Evolutionary conservation across 2,888 invertebrate species (phyloP), one percentile per base, ranked within the genome.

Genomic region (Loripinus fragilis): DNA sequence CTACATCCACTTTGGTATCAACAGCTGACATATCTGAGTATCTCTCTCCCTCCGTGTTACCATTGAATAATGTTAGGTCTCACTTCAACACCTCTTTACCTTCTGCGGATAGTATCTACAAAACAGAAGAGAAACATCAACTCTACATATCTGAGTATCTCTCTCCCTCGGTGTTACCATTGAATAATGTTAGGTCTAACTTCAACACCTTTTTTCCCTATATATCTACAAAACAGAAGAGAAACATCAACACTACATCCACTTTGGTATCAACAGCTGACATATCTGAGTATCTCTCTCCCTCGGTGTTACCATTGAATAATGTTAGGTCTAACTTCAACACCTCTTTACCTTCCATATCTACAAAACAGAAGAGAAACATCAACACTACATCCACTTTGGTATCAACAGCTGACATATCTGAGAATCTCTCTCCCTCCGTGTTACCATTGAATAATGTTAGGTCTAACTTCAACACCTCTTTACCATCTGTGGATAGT

Each of bases 1-100:
- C n/a, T n/a, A n/a, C n/a, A n/a, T n/a, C 95, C 15, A 99, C 96
- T 55, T 96, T 96, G 95, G 98, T 97, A 92, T 98, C 96, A 1
- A 94, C 94, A 70, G 93, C 93, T 10, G 89, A 86, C 92, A 94
- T 93, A 83, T 94, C 79, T 0, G 78, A 75, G 72, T 91, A 92
- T n/a, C 92, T 92, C 65, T 87, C 87, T 15, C 93, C 92, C 35
- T 91, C 92, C 0, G 94, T 93, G 28, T 93, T 93, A 15, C 95
- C 95, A 0, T 96, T 96, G 93, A 96, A 97, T 90, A 97, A 94
- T 55, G 96, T 95, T 79, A 98, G 94, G 91, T 96, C 96, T 0
- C 96, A 95, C 83, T 96, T 95, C 60, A 93, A 86, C 52, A 93
- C 91, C 92, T 97, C 96, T 5, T 96, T 93, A 72, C 96, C 97